Evolutionary conservation across 2,113 vertebrate species (phyloP).

Genomic region (Sprattus sprattus): DNA sequence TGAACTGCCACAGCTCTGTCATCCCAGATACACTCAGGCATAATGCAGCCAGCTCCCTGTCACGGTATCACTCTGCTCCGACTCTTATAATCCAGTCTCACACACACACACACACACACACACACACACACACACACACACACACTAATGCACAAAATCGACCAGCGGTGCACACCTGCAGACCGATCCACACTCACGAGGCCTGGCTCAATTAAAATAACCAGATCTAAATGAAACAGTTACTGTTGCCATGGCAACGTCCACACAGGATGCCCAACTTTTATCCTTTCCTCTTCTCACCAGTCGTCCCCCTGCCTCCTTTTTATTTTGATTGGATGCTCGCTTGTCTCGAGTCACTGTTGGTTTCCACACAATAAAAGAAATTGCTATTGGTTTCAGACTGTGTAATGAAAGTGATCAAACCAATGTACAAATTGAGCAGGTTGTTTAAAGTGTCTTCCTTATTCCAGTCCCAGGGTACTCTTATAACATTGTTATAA

Average conservation of each 20-base stretch:
- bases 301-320: background rate
- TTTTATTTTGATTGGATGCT: background rate
- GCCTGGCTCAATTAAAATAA: slow-evolving; percentile 45
- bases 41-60: slow-evolving; percentile 65
- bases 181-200: slow-evolving; percentile 47
- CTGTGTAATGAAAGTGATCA: background rate
- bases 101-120: slow-evolving; percentile 10
- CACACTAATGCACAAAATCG: background rate
- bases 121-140: background rate
- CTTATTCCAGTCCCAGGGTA: background rate
- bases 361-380: background rate
- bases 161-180: slow-evolving; percentile 33
- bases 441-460: background rate
- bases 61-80: slow-evolving; percentile 63
- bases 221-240: slow-evolving; percentile 49
- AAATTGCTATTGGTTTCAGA: background rate
- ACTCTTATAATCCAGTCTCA: slow-evolving; percentile 55
- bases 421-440: background rate
- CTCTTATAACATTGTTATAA: background rate
- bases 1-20: slow-evolving; percentile 71
- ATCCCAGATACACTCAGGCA: slow-evolving; percentile 67
- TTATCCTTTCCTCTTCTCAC: slow-evolving; percentile 25
- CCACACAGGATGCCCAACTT: slow-evolving; percentile 29
- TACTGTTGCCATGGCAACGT: slow-evolving; percentile 55
- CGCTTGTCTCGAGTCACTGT: background rate